Conservation (phyloP, 2,113 vertebrate species). For the Phrynosoma platyrhinos region DNA sequence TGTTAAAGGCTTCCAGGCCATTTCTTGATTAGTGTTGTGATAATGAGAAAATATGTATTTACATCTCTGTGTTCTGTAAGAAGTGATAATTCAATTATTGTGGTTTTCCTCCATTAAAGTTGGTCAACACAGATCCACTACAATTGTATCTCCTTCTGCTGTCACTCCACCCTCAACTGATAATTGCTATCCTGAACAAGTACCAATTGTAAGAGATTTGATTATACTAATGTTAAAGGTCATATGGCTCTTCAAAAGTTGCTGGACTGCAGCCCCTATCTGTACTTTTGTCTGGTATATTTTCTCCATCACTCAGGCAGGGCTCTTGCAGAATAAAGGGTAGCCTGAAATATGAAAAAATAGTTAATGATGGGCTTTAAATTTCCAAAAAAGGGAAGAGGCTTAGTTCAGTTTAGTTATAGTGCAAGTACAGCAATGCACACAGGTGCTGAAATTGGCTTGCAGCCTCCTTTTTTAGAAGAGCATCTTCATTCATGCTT, state of each 20-base stretch:
- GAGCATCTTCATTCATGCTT: conserved; percentile 6
- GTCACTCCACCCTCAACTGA: background rate
- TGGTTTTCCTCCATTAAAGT: background rate
- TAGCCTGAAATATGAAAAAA: background rate
- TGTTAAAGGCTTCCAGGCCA: too few relatives aligned
- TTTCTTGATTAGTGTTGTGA: too few relatives aligned
- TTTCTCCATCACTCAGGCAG: too few relatives aligned
- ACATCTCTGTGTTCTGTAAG: background rate
- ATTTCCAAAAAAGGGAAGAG: background rate
- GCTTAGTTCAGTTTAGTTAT: background rate
- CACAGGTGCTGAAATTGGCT: background rate
- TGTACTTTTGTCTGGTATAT: background rate
- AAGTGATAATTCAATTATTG: background rate
- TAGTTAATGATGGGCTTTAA: background rate
- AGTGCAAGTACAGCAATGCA: background rate
- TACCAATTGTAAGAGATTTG: background rate
- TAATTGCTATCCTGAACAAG: background rate
- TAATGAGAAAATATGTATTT: background rate
- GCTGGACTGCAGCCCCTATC: too few relatives aligned
- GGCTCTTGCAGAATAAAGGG: background rate
- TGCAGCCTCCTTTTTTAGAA: background rate
- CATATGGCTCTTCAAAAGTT: too few relatives aligned
- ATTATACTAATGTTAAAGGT: background rate
- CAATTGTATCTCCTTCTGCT: background rate
- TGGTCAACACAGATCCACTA: background rate